Evolutionary conservation across 2,113 vertebrate genomes (phyloP).

Genomic region (Plectropomus leopardus): DNA sequence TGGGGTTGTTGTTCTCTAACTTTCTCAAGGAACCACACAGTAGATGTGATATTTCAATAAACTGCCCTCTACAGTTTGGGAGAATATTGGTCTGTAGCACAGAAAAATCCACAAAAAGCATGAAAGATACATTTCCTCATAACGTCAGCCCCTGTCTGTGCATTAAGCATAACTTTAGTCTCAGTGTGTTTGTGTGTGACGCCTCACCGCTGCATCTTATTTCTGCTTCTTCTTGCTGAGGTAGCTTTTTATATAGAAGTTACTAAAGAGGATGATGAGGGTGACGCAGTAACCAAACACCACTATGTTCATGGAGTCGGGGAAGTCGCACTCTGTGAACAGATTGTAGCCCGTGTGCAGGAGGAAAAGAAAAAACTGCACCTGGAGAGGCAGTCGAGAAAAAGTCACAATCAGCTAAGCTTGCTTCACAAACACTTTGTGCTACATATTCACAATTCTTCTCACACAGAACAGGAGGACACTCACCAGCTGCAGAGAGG

Average conservation of each 20-base stretch:
- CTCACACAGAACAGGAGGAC: background rate
- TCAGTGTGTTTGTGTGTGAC: background rate
- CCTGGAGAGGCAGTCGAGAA: slow-evolving; percentile 61
- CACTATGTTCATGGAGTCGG: slow-evolving; percentile 75
- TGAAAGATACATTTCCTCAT: too few species aligned
- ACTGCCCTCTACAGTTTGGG: too few species aligned
- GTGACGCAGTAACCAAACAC: slow-evolving; percentile 82
- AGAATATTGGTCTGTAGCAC: too few species aligned
- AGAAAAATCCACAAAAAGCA: too few species aligned
- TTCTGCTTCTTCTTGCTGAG: slow-evolving; percentile 78
- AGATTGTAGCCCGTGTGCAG: slow-evolving; percentile 83
- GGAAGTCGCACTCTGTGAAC: slow-evolving; percentile 83
- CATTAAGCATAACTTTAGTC: too few species aligned
- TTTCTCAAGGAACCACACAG: too few species aligned
- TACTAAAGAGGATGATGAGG: slow-evolving; percentile 84
- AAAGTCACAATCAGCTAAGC: background rate
- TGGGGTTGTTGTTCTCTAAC: too few species aligned
- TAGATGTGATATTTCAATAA: too few species aligned
- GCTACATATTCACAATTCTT: background rate
- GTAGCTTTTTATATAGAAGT: slow-evolving; percentile 84
- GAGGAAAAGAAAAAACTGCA: slow-evolving; percentile 85
- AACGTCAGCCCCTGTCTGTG: background rate
- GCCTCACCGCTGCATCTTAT: slow-evolving; percentile 39
- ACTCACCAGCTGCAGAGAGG: slow-evolving; percentile 87
- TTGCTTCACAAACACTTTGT: too few species aligned